Evolutionary conservation across 2,888 invertebrate species (phyloP).

Genomic region (Plutella xylostella): DNA sequence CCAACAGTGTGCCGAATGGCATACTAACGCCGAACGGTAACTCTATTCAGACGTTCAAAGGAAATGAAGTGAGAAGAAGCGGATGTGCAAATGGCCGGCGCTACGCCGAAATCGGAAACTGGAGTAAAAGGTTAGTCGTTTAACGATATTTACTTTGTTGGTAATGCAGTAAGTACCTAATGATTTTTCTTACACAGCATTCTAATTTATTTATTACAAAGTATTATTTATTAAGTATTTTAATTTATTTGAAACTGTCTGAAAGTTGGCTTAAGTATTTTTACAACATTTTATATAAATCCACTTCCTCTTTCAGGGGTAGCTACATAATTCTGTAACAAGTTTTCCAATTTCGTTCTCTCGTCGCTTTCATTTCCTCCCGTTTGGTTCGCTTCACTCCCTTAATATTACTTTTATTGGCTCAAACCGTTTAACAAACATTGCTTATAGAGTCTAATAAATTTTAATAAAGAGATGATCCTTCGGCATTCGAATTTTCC

Average conservation of each 20-base stretch:
- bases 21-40: constrained; percentile 67
- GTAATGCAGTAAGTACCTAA: no score
- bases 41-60: constrained; percentile 55
- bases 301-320: no score
- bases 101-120: constrained; percentile 72
- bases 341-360: constrained; percentile 69
- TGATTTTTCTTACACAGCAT: no score
- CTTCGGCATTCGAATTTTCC: background rate
- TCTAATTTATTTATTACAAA: no score
- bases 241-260: no score
- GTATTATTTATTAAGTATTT: no score
- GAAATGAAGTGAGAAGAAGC: constrained; percentile 66
- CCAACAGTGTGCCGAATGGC: constrained; percentile 42
- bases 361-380: constrained; percentile 65
- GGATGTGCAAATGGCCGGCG: constrained; percentile 65
- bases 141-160: no score
- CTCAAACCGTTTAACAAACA: constrained; percentile 65
- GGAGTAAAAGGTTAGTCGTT: constrained; percentile 69
- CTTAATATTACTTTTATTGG: constrained; percentile 67
- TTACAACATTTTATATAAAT: no score
- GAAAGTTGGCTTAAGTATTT: no score
- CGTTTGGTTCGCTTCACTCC: constrained; percentile 42
- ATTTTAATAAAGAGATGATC: constrained; percentile 30
- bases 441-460: constrained; percentile 58
- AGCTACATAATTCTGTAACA: constrained; percentile 66